Evolutionary conservation across 1,140 invertebrate species (phyloP), one percentile per base, ranked within the genome.

Genomic region (Lepidostoma basale): DNA sequence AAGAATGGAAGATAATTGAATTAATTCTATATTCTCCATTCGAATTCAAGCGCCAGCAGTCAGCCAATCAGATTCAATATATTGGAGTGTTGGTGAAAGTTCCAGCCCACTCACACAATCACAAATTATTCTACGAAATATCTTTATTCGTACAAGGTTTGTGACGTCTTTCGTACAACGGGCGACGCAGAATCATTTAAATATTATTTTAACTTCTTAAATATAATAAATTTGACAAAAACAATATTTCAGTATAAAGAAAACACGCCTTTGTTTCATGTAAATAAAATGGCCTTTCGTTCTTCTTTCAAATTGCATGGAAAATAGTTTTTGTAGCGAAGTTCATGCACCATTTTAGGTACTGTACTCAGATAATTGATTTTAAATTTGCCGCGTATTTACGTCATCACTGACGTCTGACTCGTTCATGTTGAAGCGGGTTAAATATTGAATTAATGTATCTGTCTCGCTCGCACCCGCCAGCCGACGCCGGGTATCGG

Each of bases 311-410:
- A n/a, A n/a, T n/a, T n/a, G n/a, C n/a, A n/a, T n/a, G n/a, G n/a
- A n/a, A n/a, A n/a, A n/a, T n/a, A n/a, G n/a, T n/a, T n/a, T 12
- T 42, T n/a, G 14, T 23, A 23, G 30, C 10, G 3, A 45, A 63
- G n/a, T 63, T 63, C 52, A 3, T 14, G 1, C 12, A 20, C 45
- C 62, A 52, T 49, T 47, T 63, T 59, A 65, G 14, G 36, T 40
- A 65, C 49, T 68, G 70, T 65, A 68, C 62, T 28, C 28, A 58
- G 23, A 36, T 68, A 72, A 72, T 72, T 72, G 70, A 68, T 72
- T 83, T 82, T 80, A 78, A 83, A 83, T 80, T 81, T 82, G 78
- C 77, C 81, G 81, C 81, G 77, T 74, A 73, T 83, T n/a, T 80
- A 83, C 81, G 81, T 82, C 77, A 81, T 76, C 73, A 54, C 67